phyloP scores from a whole-genome alignment of 30 jellyfish, hydroid and myxozoan genomes.

The Turritopsis rubra region DNA sequence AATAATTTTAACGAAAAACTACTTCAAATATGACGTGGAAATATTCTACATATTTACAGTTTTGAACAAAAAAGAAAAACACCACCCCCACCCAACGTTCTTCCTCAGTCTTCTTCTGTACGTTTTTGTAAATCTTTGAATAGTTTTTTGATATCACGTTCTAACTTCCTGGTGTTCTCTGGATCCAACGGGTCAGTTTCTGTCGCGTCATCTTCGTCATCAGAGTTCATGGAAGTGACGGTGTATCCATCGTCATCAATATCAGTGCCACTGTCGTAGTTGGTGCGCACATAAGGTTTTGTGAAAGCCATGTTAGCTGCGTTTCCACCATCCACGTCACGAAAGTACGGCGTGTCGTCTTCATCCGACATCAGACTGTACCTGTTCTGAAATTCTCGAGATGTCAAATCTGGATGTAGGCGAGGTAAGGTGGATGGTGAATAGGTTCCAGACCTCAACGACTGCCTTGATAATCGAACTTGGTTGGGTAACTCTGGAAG shows the following conservation, averaged over 20 bases:
- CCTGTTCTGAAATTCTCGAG: conserved; percentile 62
- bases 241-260: conserved; percentile 58
- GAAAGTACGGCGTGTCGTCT: conserved; percentile 54
- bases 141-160: conserved; percentile 64
- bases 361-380: conserved; percentile 65
- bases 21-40: background rate
- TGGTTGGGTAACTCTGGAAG: conserved; percentile 53
- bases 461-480: conserved; percentile 71
- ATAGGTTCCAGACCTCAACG: conserved; percentile 50
- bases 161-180: conserved; percentile 76
- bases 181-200: conserved; percentile 88
- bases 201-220: conserved; percentile 42
- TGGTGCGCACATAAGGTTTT: conserved; percentile 33
- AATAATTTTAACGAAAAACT: background rate
- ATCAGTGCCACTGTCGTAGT: conserved; percentile 52
- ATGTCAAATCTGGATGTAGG: conserved; percentile 22
- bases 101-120: conserved; percentile 61
- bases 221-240: conserved; percentile 73
- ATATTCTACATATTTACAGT: background rate
- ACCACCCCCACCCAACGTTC: no score
- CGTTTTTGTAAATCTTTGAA: conserved; percentile 56
- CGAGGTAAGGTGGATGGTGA: conserved; percentile 51
- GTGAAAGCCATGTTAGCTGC: conserved; percentile 57
- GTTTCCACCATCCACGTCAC: conserved; percentile 66
- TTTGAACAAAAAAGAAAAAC: no score